A percentile compares a stretch with the other conserved stretches of the same genome.
Evolutionary conservation across 2,113 vertebrate genomes (phyloP).

Genomic region (Phyllopteryx taeniolatus): DNA sequence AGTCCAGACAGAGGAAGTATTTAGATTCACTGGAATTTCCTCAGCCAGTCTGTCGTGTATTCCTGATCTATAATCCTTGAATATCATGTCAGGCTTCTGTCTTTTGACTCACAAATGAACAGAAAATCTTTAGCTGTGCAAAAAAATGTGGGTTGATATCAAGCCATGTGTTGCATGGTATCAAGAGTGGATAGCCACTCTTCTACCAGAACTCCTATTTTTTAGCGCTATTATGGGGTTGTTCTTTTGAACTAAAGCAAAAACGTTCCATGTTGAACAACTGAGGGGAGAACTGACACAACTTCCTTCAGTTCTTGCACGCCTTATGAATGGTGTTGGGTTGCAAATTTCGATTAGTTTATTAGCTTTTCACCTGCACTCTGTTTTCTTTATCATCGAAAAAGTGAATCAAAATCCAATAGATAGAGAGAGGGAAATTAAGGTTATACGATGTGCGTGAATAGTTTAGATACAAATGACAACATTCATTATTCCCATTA

Average conservation of each 20-base stretch:
- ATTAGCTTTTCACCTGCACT: slow-evolving; percentile 28
- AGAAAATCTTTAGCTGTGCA: slow-evolving; percentile 26
- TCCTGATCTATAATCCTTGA: slow-evolving; percentile 31
- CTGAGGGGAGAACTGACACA: slow-evolving; percentile 13
- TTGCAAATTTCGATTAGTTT: too few species aligned
- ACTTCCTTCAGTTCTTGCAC: not conserved
- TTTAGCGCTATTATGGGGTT: not conserved
- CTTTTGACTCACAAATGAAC: slow-evolving; percentile 19
- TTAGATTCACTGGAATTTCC: slow-evolving; percentile 43
- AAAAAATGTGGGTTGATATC: slow-evolving; percentile 35
- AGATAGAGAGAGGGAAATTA: too few species aligned
- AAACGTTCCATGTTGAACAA: not conserved
- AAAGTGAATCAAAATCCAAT: too few species aligned
- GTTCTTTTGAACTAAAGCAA: too few species aligned
- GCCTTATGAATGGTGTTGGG: not conserved
- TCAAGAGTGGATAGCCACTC: slow-evolving; percentile 8
- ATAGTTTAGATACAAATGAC: too few species aligned
- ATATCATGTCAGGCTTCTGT: slow-evolving; percentile 31
- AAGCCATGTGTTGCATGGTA: slow-evolving; percentile 24
- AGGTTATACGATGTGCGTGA: too few species aligned
- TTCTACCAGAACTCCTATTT: not conserved
- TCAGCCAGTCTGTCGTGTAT: slow-evolving; percentile 35
- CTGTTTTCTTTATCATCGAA: slow-evolving; percentile 5
- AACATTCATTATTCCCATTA: too few species aligned
- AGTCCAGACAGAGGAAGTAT: slow-evolving; percentile 43